Conservation (phyloP, 2,113 vertebrate species). For the Tupaia tana region DNA sequence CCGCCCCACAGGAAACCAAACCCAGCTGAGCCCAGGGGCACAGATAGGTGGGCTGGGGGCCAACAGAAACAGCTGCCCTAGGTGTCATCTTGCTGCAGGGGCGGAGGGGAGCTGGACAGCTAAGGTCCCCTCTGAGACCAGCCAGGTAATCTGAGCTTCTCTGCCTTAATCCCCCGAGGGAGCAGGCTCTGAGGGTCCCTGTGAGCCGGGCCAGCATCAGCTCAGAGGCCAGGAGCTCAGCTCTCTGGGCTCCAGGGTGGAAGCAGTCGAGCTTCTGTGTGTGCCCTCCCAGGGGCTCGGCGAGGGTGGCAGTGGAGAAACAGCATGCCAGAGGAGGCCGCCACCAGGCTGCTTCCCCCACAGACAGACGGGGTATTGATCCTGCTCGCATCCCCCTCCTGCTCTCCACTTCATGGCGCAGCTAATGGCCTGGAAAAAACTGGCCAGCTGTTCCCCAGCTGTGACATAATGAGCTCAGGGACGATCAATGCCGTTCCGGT, state of each 20-base stretch:
- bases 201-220: not conserved
- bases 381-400: constrained; percentile 37
- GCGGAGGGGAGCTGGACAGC: constrained; percentile 39
- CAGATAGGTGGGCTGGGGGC: constrained; percentile 7
- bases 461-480: constrained; percentile 82
- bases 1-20: constrained; percentile 48
- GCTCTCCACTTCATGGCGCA: constrained; percentile 77
- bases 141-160: constrained; percentile 29
- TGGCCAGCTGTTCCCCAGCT: constrained; percentile 83
- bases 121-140: constrained; percentile 43
- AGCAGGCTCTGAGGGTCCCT: not conserved
- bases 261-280: not conserved
- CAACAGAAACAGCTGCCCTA: constrained; percentile 63
- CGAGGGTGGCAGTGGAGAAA: not conserved
- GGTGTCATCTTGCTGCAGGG: constrained; percentile 67
- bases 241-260: not conserved
- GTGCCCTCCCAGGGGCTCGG: not conserved
- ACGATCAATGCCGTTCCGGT: constrained; percentile 76
- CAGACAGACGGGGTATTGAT: constrained; percentile 80
- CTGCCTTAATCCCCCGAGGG: not conserved
- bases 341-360: constrained; percentile 48
- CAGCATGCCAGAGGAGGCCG: constrained; percentile 24
- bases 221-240: not conserved
- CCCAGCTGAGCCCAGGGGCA: not conserved
- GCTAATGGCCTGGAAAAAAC: constrained; percentile 84